Percentiles rank a stretch among this genome's conserved stretches.
Conservation (phyloP, 2,797 vertebrate genomes). For the Bucorvus abyssinicus region DNA sequence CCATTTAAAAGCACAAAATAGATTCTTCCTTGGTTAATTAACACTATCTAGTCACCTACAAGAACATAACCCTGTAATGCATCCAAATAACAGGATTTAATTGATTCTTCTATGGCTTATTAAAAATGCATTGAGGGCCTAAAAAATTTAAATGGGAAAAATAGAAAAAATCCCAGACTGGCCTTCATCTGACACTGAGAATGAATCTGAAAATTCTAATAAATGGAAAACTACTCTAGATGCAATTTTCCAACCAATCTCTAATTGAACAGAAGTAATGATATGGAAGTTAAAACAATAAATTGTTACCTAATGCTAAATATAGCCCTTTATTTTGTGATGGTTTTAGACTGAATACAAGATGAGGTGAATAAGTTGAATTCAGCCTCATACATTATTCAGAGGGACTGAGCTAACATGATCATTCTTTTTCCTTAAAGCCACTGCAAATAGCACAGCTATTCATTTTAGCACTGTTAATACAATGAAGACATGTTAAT, state of each 20-base stretch:
- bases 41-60: conserved; percentile 20
- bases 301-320: conserved; percentile 48
- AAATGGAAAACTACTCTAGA: neutral
- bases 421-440: conserved; percentile 52
- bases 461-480: conserved; percentile 58
- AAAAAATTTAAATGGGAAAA: conserved; percentile 59
- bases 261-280: neutral
- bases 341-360: conserved; percentile 16
- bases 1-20: conserved; percentile 14
- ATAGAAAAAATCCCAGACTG: conserved; percentile 7
- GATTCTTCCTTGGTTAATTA: conserved; percentile 51
- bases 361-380: conserved; percentile 58
- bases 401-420: conserved; percentile 56
- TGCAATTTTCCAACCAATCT: conserved; percentile 29
- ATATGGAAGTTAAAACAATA: conserved; percentile 39
- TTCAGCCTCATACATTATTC: conserved; percentile 63
- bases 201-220: neutral
- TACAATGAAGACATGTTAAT: conserved; percentile 49
- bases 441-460: conserved; percentile 40
- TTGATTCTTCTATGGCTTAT: conserved; percentile 56
- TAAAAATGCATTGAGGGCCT: conserved; percentile 57
- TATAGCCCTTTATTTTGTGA: conserved; percentile 30
- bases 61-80: conserved; percentile 45
- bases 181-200: conserved; percentile 29
- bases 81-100: conserved; percentile 59